Evolutionary conservation across 30 jellyfish, hydroid and myxozoan species (phyloP), one percentile per base, ranked within the genome.

Genomic region (Hydractinia echinata): DNA sequence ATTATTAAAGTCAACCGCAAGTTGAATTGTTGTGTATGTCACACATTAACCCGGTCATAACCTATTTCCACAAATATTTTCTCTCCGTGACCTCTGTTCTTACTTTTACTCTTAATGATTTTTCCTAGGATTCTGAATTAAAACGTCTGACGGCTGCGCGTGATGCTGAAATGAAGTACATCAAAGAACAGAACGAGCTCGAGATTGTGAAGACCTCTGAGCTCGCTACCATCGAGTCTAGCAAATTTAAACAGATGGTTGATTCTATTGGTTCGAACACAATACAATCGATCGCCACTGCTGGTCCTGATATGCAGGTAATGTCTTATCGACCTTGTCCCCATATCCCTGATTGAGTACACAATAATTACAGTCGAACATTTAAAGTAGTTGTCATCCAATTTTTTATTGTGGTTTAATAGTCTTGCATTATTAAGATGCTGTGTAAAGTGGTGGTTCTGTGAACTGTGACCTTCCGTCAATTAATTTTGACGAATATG

Each of bases 241-340:
- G 56, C 48, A 92, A 92, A 61, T 92, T 92, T 85, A 76, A 86
- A 81, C 90, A 86, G 76, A 92, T 92, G 98, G 98, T 92, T 53
- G 91, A 87, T 54, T 81, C 98, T 6, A 92, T 92, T 54, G 98
- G 98, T 5, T 89, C 98, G 30, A 76, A 81, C 7, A 92, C 98
- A 15, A 92, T 92, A 72, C 94, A 87, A 55, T 76, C 98, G 5
- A 92, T 92, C 55, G 96, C 96, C 44, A 93, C 99, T 18, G 94
- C 99, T 10, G 99, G 96, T 4, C 96, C 95, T 10, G 96, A 93
- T 60, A 84, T 84, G 95, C 96, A 87, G 96, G 97, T 89, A 69
- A 30, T 1, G 2, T 30, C 44, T 30, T 30, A 30, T 30, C 44
- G 2, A 30, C 44, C 44, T 30, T 30, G 2, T 30, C 44, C 44